phyloP scores from a whole-genome alignment of 2,888 invertebrate genomes.

The Carabus problematicus region DNA sequence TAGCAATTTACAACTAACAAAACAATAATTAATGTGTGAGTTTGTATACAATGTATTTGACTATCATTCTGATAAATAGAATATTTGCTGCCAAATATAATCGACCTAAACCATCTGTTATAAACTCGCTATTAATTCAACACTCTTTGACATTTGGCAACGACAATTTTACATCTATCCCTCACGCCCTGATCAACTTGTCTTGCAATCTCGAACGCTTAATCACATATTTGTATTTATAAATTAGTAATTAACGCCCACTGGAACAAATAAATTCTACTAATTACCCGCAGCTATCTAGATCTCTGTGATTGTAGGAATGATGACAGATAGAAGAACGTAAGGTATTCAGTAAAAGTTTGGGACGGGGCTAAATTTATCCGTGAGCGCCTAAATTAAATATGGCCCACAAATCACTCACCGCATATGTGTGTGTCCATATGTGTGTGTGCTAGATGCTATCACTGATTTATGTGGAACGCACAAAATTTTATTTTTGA shows the following conservation, averaged over 20 bases:
- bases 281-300: slow-evolving; percentile 5
- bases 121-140: no score
- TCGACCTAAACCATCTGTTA: no score
- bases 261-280: slow-evolving; percentile 6
- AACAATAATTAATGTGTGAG: no score
- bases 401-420: slow-evolving; percentile 39
- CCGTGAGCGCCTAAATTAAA: slow-evolving; percentile 30
- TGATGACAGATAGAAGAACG: slow-evolving; percentile 36
- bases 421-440: no score
- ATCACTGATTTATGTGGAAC: slow-evolving; percentile 31
- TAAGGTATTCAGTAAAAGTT: slow-evolving; percentile 9
- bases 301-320: slow-evolving; percentile 16
- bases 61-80: no score
- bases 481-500: slow-evolving; percentile 23
- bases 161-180: no score
- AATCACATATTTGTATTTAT: not conserved
- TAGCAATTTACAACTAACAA: no score
- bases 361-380: slow-evolving; percentile 25
- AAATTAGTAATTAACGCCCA: slow-evolving; percentile 8
- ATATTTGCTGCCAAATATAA: no score
- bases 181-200: no score
- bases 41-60: no score
- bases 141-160: no score
- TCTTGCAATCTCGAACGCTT: no score
- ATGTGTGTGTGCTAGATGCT: slow-evolving; percentile 19